Evolutionary conservation across 2,888 invertebrate genomes (phyloP), one percentile per base, ranked within the genome.

Genomic region (Drosophila melanosoma): DNA sequence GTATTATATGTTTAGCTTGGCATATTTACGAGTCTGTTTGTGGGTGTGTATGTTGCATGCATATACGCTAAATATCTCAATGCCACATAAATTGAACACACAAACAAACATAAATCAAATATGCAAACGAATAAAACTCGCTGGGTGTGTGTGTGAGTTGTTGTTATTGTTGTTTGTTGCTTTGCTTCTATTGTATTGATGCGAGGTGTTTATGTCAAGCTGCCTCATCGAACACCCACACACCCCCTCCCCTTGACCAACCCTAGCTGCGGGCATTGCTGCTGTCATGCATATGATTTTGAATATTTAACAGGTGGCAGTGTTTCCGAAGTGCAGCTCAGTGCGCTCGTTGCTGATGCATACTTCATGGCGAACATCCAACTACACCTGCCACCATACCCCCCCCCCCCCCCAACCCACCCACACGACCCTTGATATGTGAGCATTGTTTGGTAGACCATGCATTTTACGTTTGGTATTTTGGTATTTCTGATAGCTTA

Each of bases 261-360:
- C 83, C 67, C 48, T 8, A 36, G 42, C 57, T 42, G 32, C 48
- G 68, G 66, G 53, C 63, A 48, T 17, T 38, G 62, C 70, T 60
- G 48, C 61, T 74, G 71, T 69, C 74, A 83, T 85, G 89, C 85
- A 85, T 81, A 85, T 81, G 75, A 85, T 88, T 86, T 90, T 85
- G 88, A 86, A 90, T 90, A 90, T 86, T 90, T 90, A 88, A 85
- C 86, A 90, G 83, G 81, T 74, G 71, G 56, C 70, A 69, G 64
- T 40, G 60, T 67, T 73, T 69, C 58, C 61, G 72, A 62, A 68
- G 71, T 72, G 65, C 75, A 74, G 58, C 77, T 69, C 32, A 74
- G 59, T 69, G 71, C 59, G 56, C 69, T 78, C 81, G 87, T 72
- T 73, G 63, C 75, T 73, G 77, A 79, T 85, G 82, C 89, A 85